Percentiles rank a stretch among this genome's conserved stretches.
phyloP scores from a whole-genome alignment of 1,140 invertebrate species.

The Heliconius congener region DNA sequence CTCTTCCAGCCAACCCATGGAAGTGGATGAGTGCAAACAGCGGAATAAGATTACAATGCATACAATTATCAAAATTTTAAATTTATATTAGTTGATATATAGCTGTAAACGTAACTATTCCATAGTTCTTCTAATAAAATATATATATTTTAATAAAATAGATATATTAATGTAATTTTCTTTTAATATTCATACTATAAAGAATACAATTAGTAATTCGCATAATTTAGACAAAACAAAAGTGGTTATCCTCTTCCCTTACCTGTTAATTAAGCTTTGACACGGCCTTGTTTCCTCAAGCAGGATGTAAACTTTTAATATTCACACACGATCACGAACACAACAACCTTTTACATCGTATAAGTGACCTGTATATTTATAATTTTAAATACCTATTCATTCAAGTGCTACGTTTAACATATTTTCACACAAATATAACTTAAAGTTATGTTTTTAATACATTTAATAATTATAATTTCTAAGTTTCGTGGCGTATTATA shows the following conservation, averaged over 20 bases:
- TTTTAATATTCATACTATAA: neutral
- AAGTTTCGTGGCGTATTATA: constrained; percentile 39
- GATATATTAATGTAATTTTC: neutral
- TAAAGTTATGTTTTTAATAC: neutral
- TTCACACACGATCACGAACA: constrained; percentile 23
- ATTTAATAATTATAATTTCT: constrained; percentile 9
- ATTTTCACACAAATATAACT: constrained; percentile 29
- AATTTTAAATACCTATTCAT: constrained; percentile 22
- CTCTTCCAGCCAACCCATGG: too few species aligned
- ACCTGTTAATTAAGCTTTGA: constrained; percentile 39
- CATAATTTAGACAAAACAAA: constrained; percentile 17
- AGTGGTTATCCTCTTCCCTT: constrained; percentile 34
- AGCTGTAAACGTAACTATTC: too few species aligned
- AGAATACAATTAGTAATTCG: neutral
- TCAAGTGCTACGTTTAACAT: neutral
- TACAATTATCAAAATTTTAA: too few species aligned
- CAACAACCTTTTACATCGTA: constrained; percentile 7
- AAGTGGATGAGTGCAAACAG: too few species aligned
- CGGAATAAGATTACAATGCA: too few species aligned
- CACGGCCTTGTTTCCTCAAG: constrained; percentile 47
- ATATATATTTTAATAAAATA: too few species aligned
- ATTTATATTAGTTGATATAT: too few species aligned
- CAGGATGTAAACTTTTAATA: constrained; percentile 41
- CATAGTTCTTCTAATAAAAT: too few species aligned
- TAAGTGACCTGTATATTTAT: constrained; percentile 19